Evolutionary conservation across 1,140 invertebrate species (phyloP).

Genomic region (Anagrus nilaparvatae): DNA sequence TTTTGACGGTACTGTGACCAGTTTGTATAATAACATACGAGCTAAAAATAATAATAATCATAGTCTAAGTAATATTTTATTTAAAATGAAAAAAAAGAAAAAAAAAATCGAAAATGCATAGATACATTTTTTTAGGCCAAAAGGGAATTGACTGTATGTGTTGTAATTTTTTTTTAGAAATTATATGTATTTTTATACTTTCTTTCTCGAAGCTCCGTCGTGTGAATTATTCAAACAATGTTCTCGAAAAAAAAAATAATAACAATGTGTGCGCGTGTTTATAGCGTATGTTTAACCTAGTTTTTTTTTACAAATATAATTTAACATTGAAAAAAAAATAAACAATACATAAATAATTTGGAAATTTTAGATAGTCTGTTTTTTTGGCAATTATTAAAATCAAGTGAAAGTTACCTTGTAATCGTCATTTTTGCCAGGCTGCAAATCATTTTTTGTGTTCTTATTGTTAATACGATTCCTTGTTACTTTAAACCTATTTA

Average conservation of each 20-base stretch:
- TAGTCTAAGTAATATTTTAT: constrained; percentile 50
- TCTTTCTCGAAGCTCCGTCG: too few species aligned
- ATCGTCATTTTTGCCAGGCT: constrained; percentile 44
- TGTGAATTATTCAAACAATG: too few species aligned
- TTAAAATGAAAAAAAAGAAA: background rate
- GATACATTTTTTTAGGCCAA: constrained; percentile 45
- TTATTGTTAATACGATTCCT: constrained; percentile 45
- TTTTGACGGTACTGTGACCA: constrained; percentile 95
- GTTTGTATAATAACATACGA: constrained; percentile 95
- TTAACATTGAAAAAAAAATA: too few species aligned
- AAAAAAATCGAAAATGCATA: background rate
- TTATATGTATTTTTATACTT: too few species aligned
- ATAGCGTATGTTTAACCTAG: too few species aligned
- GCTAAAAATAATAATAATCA: constrained; percentile 34
- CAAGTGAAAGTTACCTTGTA: constrained; percentile 40
- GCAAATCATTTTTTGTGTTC: constrained; percentile 47
- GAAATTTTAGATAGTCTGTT: too few species aligned
- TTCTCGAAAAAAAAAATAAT: too few species aligned
- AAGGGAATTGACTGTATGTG: constrained; percentile 40
- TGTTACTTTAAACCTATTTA: constrained; percentile 58
- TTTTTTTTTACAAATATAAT: too few species aligned
- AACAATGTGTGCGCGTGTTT: too few species aligned
- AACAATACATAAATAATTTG: too few species aligned
- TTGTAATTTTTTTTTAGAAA: too few species aligned
- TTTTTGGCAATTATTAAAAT: too few species aligned